Base-by-base conservation (phyloP, 2,113 vertebrate genomes). In the Syrmaticus mikado region DNA sequence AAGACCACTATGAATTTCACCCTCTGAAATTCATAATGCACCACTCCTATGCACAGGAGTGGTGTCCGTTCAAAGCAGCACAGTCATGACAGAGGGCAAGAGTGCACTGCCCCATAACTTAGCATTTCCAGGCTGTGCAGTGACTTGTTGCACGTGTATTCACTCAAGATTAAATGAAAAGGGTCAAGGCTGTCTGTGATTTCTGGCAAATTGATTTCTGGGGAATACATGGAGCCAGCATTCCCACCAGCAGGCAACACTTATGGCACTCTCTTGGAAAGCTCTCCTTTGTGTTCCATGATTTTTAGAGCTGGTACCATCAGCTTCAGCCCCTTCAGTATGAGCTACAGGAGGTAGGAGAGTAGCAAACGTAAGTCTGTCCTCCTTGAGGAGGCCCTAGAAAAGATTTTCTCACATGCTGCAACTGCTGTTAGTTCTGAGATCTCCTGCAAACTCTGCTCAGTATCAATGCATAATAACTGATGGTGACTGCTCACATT, bases 41-140 rank as follows among this genome's bases (percentile, higher is more conserved):
- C 36, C 36, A 36, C 36, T 36, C 22, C 65, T 19, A 20, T 27
- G 45, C n/a, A 4, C n/a, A 17, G 38, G 9, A 67, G 55, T 0
- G 2, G 11, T 32, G 60, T 30, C 0, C 0, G 10, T 32, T 27
- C 46, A 45, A 67, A 64, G 46, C 61, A 82, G 41, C 66, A 48
- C 10, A 4, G 7, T 6, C 8, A 1, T 20, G 64, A 52, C 21
- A 19, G 36, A 71, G 50, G 27, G 43, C 22, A 34, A 0, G 11
- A 52, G 25, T 9, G 5, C 4, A 1, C 40, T n/a, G 46, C 27
- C n/a, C 70, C 15, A 1, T n/a, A 53, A 43, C 2, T 8, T 48
- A 67, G 16, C 53, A 48, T 34, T 80, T 65, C 58, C 38, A 61
- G 62, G 55, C 58, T 82, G 22, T 13, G 13, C 34, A 72, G 22